A percentile compares a stretch with the other conserved stretches of the same genome.
phyloP scores from a whole-genome alignment of 2,797 vertebrate species.

The Artibeus lituratus region DNA sequence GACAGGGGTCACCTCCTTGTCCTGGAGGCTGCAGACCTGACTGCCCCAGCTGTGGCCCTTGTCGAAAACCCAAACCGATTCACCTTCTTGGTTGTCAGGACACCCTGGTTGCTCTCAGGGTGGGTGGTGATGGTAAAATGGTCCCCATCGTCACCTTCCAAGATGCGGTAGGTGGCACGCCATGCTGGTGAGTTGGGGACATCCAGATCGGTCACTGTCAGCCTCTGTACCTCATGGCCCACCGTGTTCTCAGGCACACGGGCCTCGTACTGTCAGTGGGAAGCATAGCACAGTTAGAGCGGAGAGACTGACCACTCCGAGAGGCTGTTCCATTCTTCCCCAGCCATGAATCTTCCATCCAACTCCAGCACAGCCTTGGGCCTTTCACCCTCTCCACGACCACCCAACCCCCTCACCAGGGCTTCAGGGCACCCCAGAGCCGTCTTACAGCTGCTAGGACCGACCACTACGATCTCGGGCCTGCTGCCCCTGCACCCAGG shows the following conservation, averaged over 20 bases:
- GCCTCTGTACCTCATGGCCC: conserved; percentile 73
- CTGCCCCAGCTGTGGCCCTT: neutral
- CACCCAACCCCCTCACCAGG: neutral
- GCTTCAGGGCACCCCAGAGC: neutral
- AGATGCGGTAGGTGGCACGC: conserved; percentile 85
- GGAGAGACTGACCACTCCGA: accelerated
- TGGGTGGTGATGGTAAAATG: conserved; percentile 85
- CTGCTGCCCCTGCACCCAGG: neutral
- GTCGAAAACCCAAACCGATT: neutral
- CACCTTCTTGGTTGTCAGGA: conserved; percentile 88
- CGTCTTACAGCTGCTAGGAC: neutral
- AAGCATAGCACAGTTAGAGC: neutral
- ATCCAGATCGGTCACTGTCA: conserved; percentile 86
- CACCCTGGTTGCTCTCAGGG: conserved; percentile 85
- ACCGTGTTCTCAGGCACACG: conserved; percentile 85
- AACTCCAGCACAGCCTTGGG: neutral
- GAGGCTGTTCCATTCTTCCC: neutral
- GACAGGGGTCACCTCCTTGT: neutral
- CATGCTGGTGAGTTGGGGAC: conserved; percentile 83
- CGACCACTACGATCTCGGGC: neutral
- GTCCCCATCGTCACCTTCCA: conserved; percentile 80
- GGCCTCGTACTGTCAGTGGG: conserved; percentile 78
- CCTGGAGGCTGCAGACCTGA: neutral
- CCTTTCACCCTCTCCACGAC: neutral
- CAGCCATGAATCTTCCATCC: neutral